Evolutionary conservation across 2,113 vertebrate genomes (phyloP), one percentile per base, ranked within the genome.

Genomic region (Aix galericulata): DNA sequence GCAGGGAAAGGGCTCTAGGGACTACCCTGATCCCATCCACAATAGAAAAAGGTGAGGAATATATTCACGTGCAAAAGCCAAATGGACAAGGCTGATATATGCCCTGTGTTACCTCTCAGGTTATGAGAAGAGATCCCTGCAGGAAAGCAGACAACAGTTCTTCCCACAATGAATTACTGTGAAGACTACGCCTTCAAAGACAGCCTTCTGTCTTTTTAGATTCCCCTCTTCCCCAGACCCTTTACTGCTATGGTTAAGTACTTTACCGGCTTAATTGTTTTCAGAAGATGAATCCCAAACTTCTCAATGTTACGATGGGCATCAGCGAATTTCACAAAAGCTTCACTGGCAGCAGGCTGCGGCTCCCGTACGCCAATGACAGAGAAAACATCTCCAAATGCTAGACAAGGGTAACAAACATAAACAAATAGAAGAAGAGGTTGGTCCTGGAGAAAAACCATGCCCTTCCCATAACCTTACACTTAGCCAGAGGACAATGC

Each of bases 251-350:
- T 0, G 1, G 36, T 29, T 87, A 40, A 82, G 64, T 73, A 91
- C 59, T 67, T 98, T 96, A 99, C 99, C 62, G 99, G 99, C 93
- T 99, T 99, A 97, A 99, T 98, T 82, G 99, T 99, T 95, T 99
- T 99, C 44, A 99, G 98, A 15, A 99, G 98, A 95, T 98, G 98
- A 94, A 99, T 99, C 60, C 99, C 99, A 32, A 98, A 99, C 94
- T 99, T 99, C 98, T 99, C 99, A 21, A 99, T 99, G 97, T 86
- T 99, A 91, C 99, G 99, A 94, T 99, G 99, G 68, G 99, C 99
- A 36, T 99, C 99, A 1, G 99, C 99, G 64, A 99, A 99, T 96
- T 99, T 99, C 69, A 99, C 99, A n/a, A 99, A 99, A 4, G 99
- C 99, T 96, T 99, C 99, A 13, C 99, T 99, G 48, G 99, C 99